Base-by-base conservation (phyloP, 2,888 invertebrate species). In the Tipula helvola region DNA sequence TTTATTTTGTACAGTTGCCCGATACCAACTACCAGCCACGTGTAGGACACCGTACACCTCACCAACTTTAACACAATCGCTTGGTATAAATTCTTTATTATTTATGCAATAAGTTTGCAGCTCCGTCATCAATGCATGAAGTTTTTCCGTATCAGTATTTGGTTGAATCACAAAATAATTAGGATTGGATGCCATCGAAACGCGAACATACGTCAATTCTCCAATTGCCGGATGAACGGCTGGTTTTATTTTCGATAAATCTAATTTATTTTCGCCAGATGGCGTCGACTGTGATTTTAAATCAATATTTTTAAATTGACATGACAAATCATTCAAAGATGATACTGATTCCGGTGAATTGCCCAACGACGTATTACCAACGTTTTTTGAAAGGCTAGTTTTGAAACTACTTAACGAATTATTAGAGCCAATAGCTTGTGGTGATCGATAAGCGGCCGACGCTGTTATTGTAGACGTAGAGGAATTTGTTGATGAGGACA, bases 131-230 rank as follows among this genome's bases (percentile, higher is more conserved):
- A 96, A 92, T 12, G 91, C 90, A 88, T 92, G 92, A 7, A 95
- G 91, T 84, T 93, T 89, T 86, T 90, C 89, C 87, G 89, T 90
- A 86, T 90, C 90, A 16, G 91, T 90, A 87, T 92, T 91, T 0
- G 94, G 93, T 89, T 93, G 93, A 88, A 91, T 90, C 87, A 90
- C 89, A 90, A 91, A 91, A 88, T 90, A 90, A 13, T 89, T 90
- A 2, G 97, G 97, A 93, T 94, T 95, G 3, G 96, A 95, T 0
- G 96, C 95, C 92, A 95, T 94, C 0, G 95, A 94, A 87, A 96
- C 93, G 89, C 93, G 93, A 13, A 96, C 95, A 89, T 96, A 95
- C 89, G 96, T 95, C 89, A 93, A 95, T 47, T 93, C 91, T 3
- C 93, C 94, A 83, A 88, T 47, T 1, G 89, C 89, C 5, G 91